Base-by-base conservation (phyloP, 2,113 vertebrate species). In the Haemorhous mexicanus region DNA sequence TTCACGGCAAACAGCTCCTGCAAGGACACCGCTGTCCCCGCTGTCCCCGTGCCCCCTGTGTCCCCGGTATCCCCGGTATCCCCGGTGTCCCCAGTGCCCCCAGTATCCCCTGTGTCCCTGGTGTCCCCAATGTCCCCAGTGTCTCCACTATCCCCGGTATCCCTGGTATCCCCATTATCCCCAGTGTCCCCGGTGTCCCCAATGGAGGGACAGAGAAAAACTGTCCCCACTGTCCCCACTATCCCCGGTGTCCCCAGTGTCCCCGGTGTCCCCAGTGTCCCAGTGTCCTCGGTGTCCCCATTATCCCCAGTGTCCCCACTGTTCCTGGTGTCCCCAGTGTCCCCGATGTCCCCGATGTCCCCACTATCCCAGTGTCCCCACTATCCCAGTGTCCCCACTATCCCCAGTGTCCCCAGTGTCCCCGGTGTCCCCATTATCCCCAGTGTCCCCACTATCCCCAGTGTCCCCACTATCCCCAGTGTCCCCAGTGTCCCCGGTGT, bases 391-490 rank as follows among this genome's bases (percentile, higher is more conserved):
- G 18, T 17, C 15, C 75, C 15, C 30, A 4, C 2, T 27, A 5
- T 67, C 11, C 43, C 32, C 3, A 2, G 8, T n/a, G 3, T 37
- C 26, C 23, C 33, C 22, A 0, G 7, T 17, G 22, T 18, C 39
- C 43, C 52, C 11, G 1, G 5, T 16, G 12, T n/a, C 13, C 19
- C 28, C 9, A 0, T 1, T 43, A 4, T 21, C 20, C 43, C 52
- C 17, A 1, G 5, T 16, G 12, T n/a, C 13, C 19, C 28, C 9
- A 0, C 1, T 43, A 4, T 21, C 13, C 19, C 53, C 19, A 13
- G 1, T 56, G 5, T 50, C 24, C 72, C 14, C 8, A 0, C 3
- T 28, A 24, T 21, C 32, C 52, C 23, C 9, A 0, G 12, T 16
- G 16, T 35, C 53, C 52, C 26, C 11, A 1, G 2, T 32, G 21